phyloP scores from a whole-genome alignment of 2,113 vertebrate species.

The Ceyx cyanopectus region DNA sequence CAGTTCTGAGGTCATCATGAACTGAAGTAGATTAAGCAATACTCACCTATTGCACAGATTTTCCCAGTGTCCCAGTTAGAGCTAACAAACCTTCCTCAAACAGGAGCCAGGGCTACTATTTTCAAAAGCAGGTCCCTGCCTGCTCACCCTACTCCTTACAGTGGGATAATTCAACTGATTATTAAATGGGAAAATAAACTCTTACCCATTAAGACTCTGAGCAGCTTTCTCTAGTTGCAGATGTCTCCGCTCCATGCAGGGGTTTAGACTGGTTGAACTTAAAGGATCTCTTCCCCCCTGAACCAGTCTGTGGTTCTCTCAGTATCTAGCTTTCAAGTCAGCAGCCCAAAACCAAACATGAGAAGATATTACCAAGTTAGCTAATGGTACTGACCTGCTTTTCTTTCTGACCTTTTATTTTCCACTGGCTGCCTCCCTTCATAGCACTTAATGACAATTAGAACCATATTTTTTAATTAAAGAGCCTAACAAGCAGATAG shows the following conservation, averaged over 20 bases:
- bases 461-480: constrained; percentile 31
- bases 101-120: neutral
- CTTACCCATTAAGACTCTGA: neutral
- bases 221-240: neutral
- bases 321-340: neutral
- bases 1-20: neutral
- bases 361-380: neutral
- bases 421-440: constrained; percentile 2
- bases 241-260: neutral
- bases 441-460: neutral
- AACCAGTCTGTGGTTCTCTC: neutral
- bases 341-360: neutral
- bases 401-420: constrained; percentile 31
- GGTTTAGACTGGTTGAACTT: neutral
- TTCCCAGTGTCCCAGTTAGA: neutral
- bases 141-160: neutral
- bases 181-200: neutral
- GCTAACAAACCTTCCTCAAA: neutral
- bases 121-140: neutral
- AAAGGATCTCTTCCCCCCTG: neutral
- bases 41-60: neutral
- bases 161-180: neutral
- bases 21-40: neutral
- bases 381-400: neutral
- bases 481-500: neutral